These are phyloP conservation scores for Dolichoris vasculosae DNA, from an alignment of 1,140 invertebrate species.

Conservation along the genomic window DNA sequence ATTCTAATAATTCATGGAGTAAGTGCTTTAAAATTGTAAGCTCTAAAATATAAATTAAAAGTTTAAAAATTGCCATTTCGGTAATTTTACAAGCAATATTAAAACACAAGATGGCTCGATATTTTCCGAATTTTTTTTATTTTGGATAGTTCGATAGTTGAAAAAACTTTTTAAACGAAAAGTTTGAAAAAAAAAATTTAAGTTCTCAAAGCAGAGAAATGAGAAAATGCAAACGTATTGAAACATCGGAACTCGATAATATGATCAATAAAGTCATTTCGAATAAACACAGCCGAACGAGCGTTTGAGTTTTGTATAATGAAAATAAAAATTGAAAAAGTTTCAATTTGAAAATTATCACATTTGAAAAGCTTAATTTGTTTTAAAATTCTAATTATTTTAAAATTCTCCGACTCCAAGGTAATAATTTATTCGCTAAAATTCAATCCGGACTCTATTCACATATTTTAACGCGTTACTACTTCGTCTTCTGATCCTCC, in stretches of 20 bases:
- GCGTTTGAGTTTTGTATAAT: not conserved
- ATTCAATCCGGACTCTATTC: not conserved
- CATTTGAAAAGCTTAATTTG: not conserved
- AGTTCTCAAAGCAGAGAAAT: not conserved
- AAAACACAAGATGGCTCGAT: not conserved
- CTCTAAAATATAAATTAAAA: not conserved
- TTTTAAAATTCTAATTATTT: not conserved
- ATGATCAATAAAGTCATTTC: not conserved
- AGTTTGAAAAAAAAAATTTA: not conserved
- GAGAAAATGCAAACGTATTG: not conserved
- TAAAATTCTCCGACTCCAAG: not conserved
- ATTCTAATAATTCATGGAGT: too few species aligned
- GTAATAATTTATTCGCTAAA: not conserved
- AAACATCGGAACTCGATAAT: not conserved
- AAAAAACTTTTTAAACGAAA: not conserved
- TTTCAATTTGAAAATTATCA: slow-evolving; percentile 8
- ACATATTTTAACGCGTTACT: not conserved
- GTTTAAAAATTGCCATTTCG: too few species aligned
- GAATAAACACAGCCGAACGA: not conserved
- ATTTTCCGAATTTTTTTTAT: not conserved
- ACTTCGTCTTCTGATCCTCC: too few species aligned
- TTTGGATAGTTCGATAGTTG: not conserved
- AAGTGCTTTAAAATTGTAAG: not conserved
- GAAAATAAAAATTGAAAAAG: slow-evolving; percentile 1
- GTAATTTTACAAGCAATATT: not conserved